A percentile compares a stretch with the other conserved stretches of the same genome.
These are phyloP conservation scores for Ctenochaetus hawaiiensis DNA, from an alignment of 2,797 vertebrate species.

Conservation along the genomic window DNA sequence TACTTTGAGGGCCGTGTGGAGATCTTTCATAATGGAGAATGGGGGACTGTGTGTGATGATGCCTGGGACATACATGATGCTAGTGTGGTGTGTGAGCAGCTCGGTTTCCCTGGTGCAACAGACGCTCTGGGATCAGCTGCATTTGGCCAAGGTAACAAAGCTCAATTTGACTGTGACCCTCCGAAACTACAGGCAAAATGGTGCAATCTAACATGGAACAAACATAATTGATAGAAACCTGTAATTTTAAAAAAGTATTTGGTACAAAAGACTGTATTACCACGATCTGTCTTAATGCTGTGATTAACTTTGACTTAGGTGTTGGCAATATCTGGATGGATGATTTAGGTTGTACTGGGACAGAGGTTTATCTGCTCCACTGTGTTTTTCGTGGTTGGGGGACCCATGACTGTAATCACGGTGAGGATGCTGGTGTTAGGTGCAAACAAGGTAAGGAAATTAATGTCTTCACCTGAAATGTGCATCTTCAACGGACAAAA, in stretches of 20 bases:
- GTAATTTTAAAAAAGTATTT: neutral
- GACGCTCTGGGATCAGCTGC: neutral
- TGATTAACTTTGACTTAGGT: constrained; percentile 37
- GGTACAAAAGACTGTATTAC: neutral
- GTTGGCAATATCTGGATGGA: constrained; percentile 56
- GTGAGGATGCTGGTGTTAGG: constrained; percentile 57
- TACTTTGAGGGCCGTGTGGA: constrained; percentile 67
- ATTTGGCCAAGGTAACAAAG: constrained; percentile 50
- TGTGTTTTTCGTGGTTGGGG: constrained; percentile 52
- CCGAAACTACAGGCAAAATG: neutral
- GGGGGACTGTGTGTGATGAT: constrained; percentile 71
- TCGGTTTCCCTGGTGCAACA: constrained; percentile 39
- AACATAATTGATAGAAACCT: neutral
- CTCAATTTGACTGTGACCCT: constrained; percentile 3
- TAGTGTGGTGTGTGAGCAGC: constrained; percentile 57
- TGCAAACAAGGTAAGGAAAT: constrained; percentile 46
- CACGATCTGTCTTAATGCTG: neutral
- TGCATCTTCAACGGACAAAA: neutral
- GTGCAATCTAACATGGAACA: neutral
- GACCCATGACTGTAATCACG: constrained; percentile 33
- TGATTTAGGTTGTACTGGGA: constrained; percentile 34
- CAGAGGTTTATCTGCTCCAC: constrained; percentile 25
- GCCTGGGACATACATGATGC: constrained; percentile 50
- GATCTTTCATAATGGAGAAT: constrained; percentile 60
- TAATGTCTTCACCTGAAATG: neutral